Evolutionary conservation across 1,140 invertebrate genomes (phyloP).

Genomic region (Neomicropteryx cornuta): DNA sequence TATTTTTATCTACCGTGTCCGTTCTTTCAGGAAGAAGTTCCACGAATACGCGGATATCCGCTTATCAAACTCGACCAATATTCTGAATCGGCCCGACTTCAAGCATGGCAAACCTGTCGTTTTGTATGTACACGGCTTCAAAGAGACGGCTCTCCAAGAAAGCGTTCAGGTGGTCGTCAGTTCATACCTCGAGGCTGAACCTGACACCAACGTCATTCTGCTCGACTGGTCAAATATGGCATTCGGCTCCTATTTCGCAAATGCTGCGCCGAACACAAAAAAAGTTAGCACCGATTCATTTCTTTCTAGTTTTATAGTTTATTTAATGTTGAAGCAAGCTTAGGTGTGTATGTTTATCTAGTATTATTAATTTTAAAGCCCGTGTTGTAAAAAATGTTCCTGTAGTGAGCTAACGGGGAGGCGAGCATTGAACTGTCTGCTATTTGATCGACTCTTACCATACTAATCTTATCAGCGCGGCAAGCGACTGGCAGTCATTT

Average conservation of each 20-base stretch:
- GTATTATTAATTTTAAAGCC: too few relatives aligned
- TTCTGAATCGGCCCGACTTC: constrained; percentile 35
- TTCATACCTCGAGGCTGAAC: constrained; percentile 30
- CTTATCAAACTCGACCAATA: constrained; percentile 22
- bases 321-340: too few relatives aligned
- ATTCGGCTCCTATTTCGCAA: constrained; percentile 41
- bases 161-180: constrained; percentile 39
- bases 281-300: too few relatives aligned
- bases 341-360: too few relatives aligned
- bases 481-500: too few relatives aligned
- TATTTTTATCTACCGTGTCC: not conserved
- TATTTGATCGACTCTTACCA: too few relatives aligned
- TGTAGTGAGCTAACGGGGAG: too few relatives aligned
- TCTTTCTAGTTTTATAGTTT: too few relatives aligned
- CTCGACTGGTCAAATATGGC: constrained; percentile 51
- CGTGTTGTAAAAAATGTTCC: too few relatives aligned
- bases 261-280: constrained; percentile 39
- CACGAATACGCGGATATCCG: constrained; percentile 34
- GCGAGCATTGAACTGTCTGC: too few relatives aligned
- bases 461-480: too few relatives aligned
- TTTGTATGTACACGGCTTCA: constrained; percentile 45
- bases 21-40: constrained; percentile 21
- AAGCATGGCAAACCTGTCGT: constrained; percentile 39
- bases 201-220: constrained; percentile 33
- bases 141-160: constrained; percentile 43